Evolutionary conservation across 2,113 vertebrate genomes (phyloP).

Genomic region (Poicephalus gulielmi): DNA sequence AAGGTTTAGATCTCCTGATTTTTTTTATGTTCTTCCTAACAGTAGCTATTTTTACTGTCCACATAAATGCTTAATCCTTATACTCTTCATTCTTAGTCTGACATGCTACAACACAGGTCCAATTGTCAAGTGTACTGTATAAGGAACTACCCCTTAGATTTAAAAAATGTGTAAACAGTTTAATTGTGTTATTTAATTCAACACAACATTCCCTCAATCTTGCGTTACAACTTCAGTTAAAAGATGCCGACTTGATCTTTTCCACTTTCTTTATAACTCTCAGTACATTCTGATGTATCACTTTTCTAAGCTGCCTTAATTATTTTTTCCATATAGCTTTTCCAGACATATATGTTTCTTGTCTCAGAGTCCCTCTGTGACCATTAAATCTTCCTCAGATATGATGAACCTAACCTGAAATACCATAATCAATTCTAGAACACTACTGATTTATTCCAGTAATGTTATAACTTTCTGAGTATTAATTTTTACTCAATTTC

Average conservation of each 20-base stretch:
- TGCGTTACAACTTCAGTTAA: not conserved
- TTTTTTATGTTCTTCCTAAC: conserved; percentile 21
- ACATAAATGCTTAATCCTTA: not conserved
- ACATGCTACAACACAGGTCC: not conserved
- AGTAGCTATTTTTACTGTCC: conserved; percentile 18
- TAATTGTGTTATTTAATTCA: not conserved
- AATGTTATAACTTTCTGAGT: not conserved
- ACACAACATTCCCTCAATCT: not conserved
- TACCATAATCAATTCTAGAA: not conserved
- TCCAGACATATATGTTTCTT: conserved; percentile 26
- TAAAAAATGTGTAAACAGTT: not conserved
- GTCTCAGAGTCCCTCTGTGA: conserved; percentile 5
- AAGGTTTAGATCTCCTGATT: conserved; percentile 16
- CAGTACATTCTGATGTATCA: conserved; percentile 34
- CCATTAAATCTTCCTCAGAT: conserved; percentile 22
- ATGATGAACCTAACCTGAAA: not conserved
- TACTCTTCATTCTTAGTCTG: not conserved
- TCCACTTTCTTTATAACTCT: not conserved
- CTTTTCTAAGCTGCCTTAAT: conserved; percentile 13
- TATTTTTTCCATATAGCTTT: conserved; percentile 39
- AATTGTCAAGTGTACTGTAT: not conserved
- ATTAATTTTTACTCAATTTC: conserved; percentile 2
- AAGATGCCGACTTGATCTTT: not conserved
- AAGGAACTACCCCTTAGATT: not conserved
- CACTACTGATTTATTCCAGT: not conserved